Percentiles rank a stretch among this genome's conserved stretches.
Conservation (phyloP, 2,888 invertebrate genomes). For the Drosophila nigricruria region DNA sequence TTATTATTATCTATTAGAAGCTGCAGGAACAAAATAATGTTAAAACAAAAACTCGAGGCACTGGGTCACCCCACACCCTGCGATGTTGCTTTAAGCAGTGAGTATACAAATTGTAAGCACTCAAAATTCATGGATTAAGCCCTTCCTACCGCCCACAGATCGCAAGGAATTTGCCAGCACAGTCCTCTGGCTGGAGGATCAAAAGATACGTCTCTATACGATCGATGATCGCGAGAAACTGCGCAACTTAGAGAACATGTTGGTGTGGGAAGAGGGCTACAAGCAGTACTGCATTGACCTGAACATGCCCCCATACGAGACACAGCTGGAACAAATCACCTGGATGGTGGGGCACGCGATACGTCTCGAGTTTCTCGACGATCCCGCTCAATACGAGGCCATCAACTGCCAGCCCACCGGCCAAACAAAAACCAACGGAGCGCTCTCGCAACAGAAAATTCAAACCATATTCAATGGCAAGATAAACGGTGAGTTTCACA, state of each 20-base stretch:
- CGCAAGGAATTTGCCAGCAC: conserved; percentile 91
- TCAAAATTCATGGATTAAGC: neutral
- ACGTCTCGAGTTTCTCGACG: conserved; percentile 92
- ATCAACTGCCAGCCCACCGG: conserved; percentile 88
- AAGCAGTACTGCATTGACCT: conserved; percentile 91
- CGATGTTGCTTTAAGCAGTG: conserved; percentile 90
- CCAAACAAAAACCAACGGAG: conserved; percentile 86
- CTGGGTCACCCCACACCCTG: conserved; percentile 91
- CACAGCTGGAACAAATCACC: conserved; percentile 90
- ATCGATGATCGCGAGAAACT: conserved; percentile 92
- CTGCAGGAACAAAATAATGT: conserved; percentile 86
- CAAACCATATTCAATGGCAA: conserved; percentile 92
- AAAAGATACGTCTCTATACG: conserved; percentile 95
- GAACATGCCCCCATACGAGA: conserved; percentile 89
- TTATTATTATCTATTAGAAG: conserved; percentile 35
- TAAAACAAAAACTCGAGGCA: conserved; percentile 91
- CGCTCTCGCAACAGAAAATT: conserved; percentile 86
- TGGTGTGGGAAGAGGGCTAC: conserved; percentile 90
- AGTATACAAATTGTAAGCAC: conserved; percentile 52
- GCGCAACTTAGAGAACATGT: conserved; percentile 88
- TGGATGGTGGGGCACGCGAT: conserved; percentile 95
- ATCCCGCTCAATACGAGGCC: conserved; percentile 90
- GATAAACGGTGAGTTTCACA: conserved; percentile 90
- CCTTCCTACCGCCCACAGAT: conserved; percentile 87
- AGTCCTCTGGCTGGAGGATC: conserved; percentile 96